These are phyloP conservation scores for rat (Rattus norvegicus) DNA, from an alignment of 2,113 vertebrate species.

Conservation along the genomic window GRCr8 NC_086024.1:88091001-88091500, in stretches of 20 bases:
- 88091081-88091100: background rate
- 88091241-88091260: background rate
- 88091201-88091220: background rate
- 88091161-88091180: background rate
- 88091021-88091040: conserved; percentile 33
- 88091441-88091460: conserved; percentile 19
- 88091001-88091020: background rate
- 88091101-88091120: background rate
- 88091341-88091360: background rate
- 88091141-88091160: background rate
- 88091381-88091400: background rate
- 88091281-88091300: background rate
- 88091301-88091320: background rate
- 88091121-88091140: background rate
- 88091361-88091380: background rate
- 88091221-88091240: background rate
- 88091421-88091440: background rate
- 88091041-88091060: conserved; percentile 7
- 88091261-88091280: background rate
- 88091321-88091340: background rate
- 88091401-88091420: conserved; percentile 3
- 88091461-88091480: conserved; percentile 50
- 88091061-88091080: background rate
- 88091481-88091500: background rate
- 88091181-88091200: background rate